These are phyloP conservation scores for Theonella swinhoei DNA, from an alignment of 37 sponge, comb jelly and placozoan species.

Conservation along the genomic window DNA sequence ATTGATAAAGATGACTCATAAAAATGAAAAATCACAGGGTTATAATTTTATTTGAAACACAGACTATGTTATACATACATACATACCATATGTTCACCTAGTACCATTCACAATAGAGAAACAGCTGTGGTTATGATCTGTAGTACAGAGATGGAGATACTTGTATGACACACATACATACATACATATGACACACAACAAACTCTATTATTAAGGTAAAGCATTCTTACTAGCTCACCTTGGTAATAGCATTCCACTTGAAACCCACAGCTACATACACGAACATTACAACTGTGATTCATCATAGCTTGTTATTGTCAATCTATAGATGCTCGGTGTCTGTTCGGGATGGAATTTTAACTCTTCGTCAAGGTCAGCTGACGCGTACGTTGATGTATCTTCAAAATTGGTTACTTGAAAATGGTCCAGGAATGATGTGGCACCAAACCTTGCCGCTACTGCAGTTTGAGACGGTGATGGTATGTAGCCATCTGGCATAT, in stretches of 20 bases:
- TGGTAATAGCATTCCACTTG: not conserved
- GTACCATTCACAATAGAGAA: no score
- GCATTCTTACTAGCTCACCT: not conserved
- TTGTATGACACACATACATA: no score
- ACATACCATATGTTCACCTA: no score
- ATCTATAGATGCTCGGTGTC: conserved; percentile 7
- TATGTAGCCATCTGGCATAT: conserved; percentile 35
- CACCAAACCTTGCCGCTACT: not conserved
- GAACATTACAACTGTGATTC: not conserved
- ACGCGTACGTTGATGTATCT: conserved; percentile 43
- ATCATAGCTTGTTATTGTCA: conserved; percentile 19
- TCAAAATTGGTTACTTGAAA: conserved; percentile 9
- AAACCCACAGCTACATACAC: no score
- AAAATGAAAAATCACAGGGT: no score
- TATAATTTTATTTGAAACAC: no score
- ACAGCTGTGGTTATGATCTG: no score
- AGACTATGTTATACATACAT: no score
- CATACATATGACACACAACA: not conserved
- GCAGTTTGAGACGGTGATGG: not conserved
- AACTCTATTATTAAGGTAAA: not conserved
- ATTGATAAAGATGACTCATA: no score
- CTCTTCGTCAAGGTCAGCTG: conserved; percentile 42
- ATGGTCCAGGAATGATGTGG: not conserved
- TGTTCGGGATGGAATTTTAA: conserved; percentile 5
- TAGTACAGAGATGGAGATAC: no score